Base-by-base conservation (phyloP, 2,797 vertebrate species). In the Pterois miles region DNA sequence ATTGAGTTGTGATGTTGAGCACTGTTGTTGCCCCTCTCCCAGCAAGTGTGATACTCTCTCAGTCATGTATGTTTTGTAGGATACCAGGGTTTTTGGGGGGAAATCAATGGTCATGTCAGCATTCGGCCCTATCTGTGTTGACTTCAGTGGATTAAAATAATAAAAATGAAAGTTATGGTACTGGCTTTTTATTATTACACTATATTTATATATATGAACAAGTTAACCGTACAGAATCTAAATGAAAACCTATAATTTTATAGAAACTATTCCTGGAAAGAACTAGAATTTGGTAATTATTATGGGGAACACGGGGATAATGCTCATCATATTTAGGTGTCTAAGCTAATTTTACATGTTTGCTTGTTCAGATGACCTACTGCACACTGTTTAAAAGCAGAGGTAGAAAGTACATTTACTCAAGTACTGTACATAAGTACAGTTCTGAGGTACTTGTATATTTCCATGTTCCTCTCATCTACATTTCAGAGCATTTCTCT, bases 81-180 rank as follows among this genome's bases (percentile, higher is more conserved):
- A 80, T 86, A 82, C 62, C 81, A 85, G 91, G 86, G 78, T 89
- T 90, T 85, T 54, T 12, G 27, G 53, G 36, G 76, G 80, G 78
- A 57, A 76, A 74, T 88, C 81, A 75, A 84, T 63, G 8, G 78
- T 87, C 82, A 78, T 84, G 90, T 92, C 89, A 91, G 89, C 91
- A 91, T 92, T 90, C 80, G 81, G 89, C 88, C 87, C 85, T 83
- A 81, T 94, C 84, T 90, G 91, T 95, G 93, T 94, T 92, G 85
- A 94, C 86, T 92, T 92, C 82, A 92, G 88, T 95, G 94, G 92
- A 93, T 93, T 93, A 92, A 93, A 94, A 84, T 85, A 84, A 86
- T 87, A 82, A 91, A 94, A 88, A 85, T 63, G 0, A 65, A 88
- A 81, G 25, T 22, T 7, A 6, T 34, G 14, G 36, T 31, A 25